These are phyloP conservation scores for Callospermophilus lateralis DNA, from an alignment of 2,113 vertebrate species.

Conservation along the genomic window DNA sequence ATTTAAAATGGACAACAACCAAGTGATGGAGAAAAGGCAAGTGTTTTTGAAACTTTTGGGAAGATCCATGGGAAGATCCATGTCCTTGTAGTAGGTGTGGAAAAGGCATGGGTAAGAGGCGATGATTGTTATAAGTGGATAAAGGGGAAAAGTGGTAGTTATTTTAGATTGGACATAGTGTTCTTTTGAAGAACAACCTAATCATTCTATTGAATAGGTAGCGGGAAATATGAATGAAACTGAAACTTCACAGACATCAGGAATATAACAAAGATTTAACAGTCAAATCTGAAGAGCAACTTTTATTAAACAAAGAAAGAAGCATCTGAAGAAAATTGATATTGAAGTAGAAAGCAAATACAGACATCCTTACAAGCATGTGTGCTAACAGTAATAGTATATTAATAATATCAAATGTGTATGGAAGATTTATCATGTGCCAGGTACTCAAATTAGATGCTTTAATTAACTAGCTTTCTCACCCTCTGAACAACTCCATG, in stretches of 20 bases:
- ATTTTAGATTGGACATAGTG: neutral
- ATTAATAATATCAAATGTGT: neutral
- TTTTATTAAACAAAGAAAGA: neutral
- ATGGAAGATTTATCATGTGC: neutral
- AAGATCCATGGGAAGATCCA: too few relatives aligned
- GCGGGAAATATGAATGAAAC: too few relatives aligned
- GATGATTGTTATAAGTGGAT: too few relatives aligned
- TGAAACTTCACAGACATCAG: neutral
- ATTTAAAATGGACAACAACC: neutral
- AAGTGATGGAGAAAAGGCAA: neutral
- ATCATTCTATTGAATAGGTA: neutral
- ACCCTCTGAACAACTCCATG: neutral
- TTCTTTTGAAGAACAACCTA: neutral
- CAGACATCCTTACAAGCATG: neutral
- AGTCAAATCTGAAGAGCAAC: neutral
- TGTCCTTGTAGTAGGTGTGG: neutral
- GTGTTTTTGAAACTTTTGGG: neutral
- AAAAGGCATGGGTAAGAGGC: neutral
- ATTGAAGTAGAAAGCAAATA: neutral
- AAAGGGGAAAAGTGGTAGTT: fast-evolving
- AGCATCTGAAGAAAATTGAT: neutral
- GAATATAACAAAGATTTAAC: neutral
- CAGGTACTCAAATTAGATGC: neutral
- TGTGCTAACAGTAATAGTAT: neutral
- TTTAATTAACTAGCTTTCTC: neutral